Base-by-base conservation (phyloP, 2,888 invertebrate species). In the Agrochola lota region DNA sequence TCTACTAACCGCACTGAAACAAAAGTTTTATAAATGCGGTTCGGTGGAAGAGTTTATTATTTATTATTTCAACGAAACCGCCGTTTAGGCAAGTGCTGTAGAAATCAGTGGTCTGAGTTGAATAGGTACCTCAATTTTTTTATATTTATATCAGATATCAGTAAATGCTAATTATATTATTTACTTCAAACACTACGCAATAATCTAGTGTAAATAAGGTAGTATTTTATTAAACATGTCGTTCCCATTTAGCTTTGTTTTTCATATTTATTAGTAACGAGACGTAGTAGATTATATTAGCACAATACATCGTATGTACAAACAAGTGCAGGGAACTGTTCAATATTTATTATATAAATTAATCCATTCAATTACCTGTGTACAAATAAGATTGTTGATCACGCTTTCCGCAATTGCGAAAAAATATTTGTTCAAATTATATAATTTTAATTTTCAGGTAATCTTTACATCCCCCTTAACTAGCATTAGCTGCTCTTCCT, bases 301-400 rank as follows among this genome's bases (percentile, higher is more conserved):
- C 52, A 60, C 57, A 71, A n/a, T 26, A 55, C 15, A 26, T 52
- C 15, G 30, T 79, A 20, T 55, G 67, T 67, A 62, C 55, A 79
- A 79, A 82, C 60, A 74, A 81, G 60, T 55, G 26, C 17, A 35
- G 23, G 23, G 11, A 55, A 55, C n/a, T 11, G 30, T 75, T 67
- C 0, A 74, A 79, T 79, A 81, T 79, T 67, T 74, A 81, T 75
- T 6, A 15, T 15, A n/a, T 6, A 6, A 3, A 49, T n/a, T 49
- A 11, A 40, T 80, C 26, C 63, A 15, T 62, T 17, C 52, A 52
- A 40, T 52, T 78, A 59, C 26, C 55, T 26, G 30, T 26, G 2
- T 35, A 15, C 2, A 74, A 76, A 75, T 60, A 26, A 15, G 26
- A 43, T 52, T 75, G 30, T 17, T 46, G 46, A 49, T 35, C 1